Evolutionary conservation across 2,113 vertebrate species (phyloP).

Genomic region (Tor tambroides): DNA sequence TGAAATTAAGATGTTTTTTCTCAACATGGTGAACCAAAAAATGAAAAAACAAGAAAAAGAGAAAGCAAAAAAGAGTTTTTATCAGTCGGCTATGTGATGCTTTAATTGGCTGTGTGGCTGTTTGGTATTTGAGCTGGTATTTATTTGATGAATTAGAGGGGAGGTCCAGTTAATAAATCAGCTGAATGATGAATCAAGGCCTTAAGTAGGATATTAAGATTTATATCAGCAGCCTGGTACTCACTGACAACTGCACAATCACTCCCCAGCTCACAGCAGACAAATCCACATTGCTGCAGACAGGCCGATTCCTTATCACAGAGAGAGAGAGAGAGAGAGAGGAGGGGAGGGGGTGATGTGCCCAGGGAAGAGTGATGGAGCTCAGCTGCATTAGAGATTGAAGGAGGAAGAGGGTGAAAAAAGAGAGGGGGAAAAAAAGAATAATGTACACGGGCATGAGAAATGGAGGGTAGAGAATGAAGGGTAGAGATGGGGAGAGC

Average conservation of each 20-base stretch:
- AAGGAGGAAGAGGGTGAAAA: no score
- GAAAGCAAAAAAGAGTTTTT: background rate
- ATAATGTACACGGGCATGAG: no score
- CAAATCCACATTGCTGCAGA: constrained; percentile 27
- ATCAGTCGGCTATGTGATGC: background rate
- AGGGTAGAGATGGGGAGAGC: no score
- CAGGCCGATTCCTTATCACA: constrained; percentile 62
- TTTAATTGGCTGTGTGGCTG: constrained; percentile 15
- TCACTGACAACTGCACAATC: constrained; percentile 71
- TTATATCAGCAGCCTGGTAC: constrained; percentile 71
- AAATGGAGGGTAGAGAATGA: no score
- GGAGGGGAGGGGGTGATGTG: no score
- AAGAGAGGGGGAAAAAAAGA: no score
- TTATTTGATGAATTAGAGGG: constrained; percentile 75
- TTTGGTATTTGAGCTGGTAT: constrained; percentile 55
- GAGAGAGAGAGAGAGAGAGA: background rate
- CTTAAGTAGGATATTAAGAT: constrained; percentile 79
- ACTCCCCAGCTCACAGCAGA: constrained; percentile 27
- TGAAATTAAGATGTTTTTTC: background rate
- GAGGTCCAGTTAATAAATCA: constrained; percentile 73
- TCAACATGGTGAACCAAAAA: background rate
- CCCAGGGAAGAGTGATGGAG: no score
- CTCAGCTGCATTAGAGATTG: no score
- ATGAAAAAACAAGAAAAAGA: background rate
- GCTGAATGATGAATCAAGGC: constrained; percentile 72